Evolutionary conservation across 2,797 vertebrate genomes (phyloP).

Genomic region (Salarias fasciatus): DNA sequence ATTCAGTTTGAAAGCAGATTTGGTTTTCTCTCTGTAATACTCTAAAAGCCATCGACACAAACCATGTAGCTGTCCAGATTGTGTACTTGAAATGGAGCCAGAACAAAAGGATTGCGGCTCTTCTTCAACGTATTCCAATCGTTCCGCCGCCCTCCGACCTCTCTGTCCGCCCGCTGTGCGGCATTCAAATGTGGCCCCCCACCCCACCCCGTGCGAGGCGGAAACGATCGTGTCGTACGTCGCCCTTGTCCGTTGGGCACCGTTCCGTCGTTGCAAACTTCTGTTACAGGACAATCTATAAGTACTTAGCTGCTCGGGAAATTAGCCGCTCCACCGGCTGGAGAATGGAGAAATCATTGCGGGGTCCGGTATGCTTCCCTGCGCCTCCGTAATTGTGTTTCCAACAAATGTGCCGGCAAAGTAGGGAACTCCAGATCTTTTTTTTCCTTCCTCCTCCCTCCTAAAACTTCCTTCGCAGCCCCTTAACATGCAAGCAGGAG

Average conservation of each 20-base stretch:
- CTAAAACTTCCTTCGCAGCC: conserved; percentile 34
- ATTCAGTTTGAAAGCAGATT: too few species aligned
- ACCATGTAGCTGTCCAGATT: too few species aligned
- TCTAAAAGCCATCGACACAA: too few species aligned
- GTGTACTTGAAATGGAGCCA: too few species aligned
- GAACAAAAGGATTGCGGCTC: too few species aligned
- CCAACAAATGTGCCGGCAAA: conserved; percentile 75
- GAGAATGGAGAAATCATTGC: conserved; percentile 81
- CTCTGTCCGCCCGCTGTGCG: too few species aligned
- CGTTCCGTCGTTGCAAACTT: conserved; percentile 44
- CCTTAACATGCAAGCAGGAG: conserved; percentile 32
- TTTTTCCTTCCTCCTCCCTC: conserved; percentile 30
- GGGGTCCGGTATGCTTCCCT: conserved; percentile 71
- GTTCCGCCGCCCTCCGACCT: too few species aligned
- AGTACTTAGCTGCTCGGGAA: conserved; percentile 77
- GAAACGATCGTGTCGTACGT: conserved; percentile 63
- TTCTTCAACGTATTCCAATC: too few species aligned
- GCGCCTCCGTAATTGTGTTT: conserved; percentile 81
- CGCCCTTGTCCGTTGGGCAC: conserved; percentile 46
- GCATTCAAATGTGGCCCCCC: not conserved
- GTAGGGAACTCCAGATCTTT: conserved; percentile 55
- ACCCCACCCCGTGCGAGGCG: conserved; percentile 29
- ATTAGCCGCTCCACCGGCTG: conserved; percentile 78
- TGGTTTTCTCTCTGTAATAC: too few species aligned
- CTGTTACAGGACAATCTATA: conserved; percentile 74